phyloP scores from a whole-genome alignment of 2,113 vertebrate genomes.

The Bothrops jararaca region DNA sequence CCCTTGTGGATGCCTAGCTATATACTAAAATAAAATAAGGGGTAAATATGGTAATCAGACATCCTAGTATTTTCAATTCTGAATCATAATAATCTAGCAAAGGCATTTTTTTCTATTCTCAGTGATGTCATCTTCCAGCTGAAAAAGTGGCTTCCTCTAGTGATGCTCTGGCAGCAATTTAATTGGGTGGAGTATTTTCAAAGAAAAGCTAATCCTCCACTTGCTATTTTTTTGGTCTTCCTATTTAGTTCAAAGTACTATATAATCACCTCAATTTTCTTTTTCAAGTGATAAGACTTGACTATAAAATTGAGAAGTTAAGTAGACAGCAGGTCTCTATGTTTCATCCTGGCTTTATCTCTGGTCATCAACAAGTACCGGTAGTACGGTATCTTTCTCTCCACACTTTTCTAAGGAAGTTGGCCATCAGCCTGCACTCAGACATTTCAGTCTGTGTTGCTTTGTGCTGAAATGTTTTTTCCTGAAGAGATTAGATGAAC shows the following conservation, averaged over 20 bases:
- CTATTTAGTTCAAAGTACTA: conserved; percentile 57
- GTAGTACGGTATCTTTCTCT: conserved; percentile 43
- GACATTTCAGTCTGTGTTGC: conserved; percentile 33
- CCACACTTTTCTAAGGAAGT: conserved; percentile 25
- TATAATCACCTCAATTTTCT: conserved; percentile 56
- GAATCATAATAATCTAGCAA: background rate
- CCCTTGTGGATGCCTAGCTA: background rate
- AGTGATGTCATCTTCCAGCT: background rate
- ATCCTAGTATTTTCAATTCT: background rate
- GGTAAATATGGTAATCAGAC: background rate
- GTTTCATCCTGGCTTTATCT: conserved; percentile 45
- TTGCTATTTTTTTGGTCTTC: conserved; percentile 30
- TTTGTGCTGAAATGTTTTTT: conserved; percentile 53
- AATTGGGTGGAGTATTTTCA: conserved; percentile 43
- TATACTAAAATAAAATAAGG: background rate
- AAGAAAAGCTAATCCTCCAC: conserved; percentile 46
- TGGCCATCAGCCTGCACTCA: conserved; percentile 40
- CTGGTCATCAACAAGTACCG: conserved; percentile 39
- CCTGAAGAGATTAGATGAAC: conserved; percentile 60
- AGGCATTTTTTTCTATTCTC: background rate
- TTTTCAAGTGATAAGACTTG: conserved; percentile 27
- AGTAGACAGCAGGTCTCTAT: conserved; percentile 23
- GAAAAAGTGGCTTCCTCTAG: background rate
- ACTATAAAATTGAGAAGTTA: conserved; percentile 32
- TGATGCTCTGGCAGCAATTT: conserved; percentile 37